These are phyloP conservation scores for Puntigrus tetrazona DNA, from an alignment of 2,113 vertebrate genomes.

Conservation along the genomic window DNA sequence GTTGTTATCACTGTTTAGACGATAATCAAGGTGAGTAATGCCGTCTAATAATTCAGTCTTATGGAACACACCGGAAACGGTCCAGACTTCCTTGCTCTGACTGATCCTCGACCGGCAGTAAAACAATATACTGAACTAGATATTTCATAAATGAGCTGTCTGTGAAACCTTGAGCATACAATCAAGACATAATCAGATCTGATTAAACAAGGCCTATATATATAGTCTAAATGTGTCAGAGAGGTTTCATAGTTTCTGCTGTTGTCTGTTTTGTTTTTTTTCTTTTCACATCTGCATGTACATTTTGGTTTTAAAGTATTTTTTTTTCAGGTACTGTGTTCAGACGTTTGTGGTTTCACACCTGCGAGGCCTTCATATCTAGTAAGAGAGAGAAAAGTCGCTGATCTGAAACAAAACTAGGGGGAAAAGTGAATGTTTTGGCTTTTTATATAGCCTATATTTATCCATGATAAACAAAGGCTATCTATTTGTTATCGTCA, in stretches of 20 bases:
- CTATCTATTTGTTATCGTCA: too few relatives aligned
- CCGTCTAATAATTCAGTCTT: neutral
- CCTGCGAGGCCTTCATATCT: too few relatives aligned
- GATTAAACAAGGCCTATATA: too few relatives aligned
- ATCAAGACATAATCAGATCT: neutral
- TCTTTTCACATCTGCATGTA: neutral
- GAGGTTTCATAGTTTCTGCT: neutral
- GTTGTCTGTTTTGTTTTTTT: neutral
- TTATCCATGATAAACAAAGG: too few relatives aligned
- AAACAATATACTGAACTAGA: neutral
- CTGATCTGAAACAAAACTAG: too few relatives aligned
- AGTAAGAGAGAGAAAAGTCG: too few relatives aligned
- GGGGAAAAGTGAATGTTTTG: too few relatives aligned
- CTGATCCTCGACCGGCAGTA: neutral
- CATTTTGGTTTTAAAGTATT: neutral
- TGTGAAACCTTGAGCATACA: neutral
- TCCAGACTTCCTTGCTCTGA: neutral
- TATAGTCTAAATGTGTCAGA: neutral
- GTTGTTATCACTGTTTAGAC: neutral
- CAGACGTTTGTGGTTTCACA: too few relatives aligned
- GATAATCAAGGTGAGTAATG: constrained; percentile 19
- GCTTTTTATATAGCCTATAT: too few relatives aligned
- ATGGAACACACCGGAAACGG: neutral
- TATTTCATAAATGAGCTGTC: constrained; percentile 16
- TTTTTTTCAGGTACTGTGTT: neutral